These are phyloP conservation scores for Sinocyclocheilus grahami DNA, from an alignment of 2,113 vertebrate genomes.

Conservation along the genomic window DNA sequence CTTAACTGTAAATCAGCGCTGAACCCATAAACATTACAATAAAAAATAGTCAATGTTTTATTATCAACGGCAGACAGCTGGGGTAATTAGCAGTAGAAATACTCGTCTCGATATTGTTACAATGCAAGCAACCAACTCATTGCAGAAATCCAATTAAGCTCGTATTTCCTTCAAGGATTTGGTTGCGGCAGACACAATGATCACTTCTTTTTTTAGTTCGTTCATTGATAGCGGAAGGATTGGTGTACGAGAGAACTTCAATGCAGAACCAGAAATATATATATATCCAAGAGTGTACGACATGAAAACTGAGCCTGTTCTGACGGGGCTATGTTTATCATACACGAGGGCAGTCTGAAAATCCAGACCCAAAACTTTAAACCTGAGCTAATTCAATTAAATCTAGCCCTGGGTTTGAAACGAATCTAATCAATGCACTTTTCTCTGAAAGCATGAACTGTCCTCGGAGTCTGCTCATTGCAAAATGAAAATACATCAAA, in stretches of 20 bases:
- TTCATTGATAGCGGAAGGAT: neutral
- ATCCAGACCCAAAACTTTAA: conserved; percentile 14
- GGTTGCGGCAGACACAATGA: neutral
- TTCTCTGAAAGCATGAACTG: neutral
- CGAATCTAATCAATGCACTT: conserved; percentile 31
- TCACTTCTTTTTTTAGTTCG: neutral
- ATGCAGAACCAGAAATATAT: conserved; percentile 8
- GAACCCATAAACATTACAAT: neutral
- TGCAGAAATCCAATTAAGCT: neutral
- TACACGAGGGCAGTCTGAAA: conserved; percentile 20
- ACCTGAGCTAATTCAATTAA: conserved; percentile 36
- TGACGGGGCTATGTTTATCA: neutral
- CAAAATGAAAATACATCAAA: neutral
- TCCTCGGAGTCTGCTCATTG: neutral
- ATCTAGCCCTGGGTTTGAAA: conserved; percentile 26
- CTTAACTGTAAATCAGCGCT: neutral
- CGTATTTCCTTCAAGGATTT: conserved; percentile 19
- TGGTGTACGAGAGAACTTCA: neutral
- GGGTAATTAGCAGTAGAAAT: neutral
- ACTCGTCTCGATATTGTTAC: neutral
- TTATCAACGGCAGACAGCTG: neutral
- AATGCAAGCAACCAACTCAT: neutral
- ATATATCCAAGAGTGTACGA: neutral
- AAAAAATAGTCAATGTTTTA: neutral
- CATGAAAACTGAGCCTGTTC: neutral